Base-by-base conservation (phyloP, 2,113 vertebrate species). In the Montifringilla adamsi region DNA sequence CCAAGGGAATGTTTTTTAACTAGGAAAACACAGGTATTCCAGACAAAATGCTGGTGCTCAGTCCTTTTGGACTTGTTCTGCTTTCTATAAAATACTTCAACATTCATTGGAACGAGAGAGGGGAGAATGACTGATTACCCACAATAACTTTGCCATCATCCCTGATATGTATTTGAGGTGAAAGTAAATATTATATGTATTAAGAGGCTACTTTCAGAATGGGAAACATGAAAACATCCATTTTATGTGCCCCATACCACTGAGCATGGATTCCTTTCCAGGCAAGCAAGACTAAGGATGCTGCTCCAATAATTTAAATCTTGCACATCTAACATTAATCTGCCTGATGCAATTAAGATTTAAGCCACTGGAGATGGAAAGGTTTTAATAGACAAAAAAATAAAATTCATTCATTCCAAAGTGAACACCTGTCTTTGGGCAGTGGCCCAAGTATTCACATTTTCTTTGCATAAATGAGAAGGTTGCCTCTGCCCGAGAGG, bases 401-500 rank as follows among this genome's bases (percentile, higher is more conserved):
- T 41, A 22, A 52, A 69, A 76, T 59, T 8, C 28, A 30, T 60
- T 68, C 3, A 31, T 49, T 46, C 37, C 30, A 53, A 93, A 92
- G 68, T 22, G 24, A 81, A 75, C 4, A 15, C 33, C 10, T 0
- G 0, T 46, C 55, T 87, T 83, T 46, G 44, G 16, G 24, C 0
- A 2, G 19, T 56, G 24, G 49, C 41, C 63, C 0, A 17, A 60
- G 15, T 35, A 66, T 44, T 84, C 59, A 53, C 20, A 31, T 56
- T 91, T 58, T 62, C 80, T 84, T 67, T 60, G n/a, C 31, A 47
- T 70, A 84, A 90, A 86, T 56, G 44, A 13, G 53, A 85, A 92
- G 10, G 13, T 3, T 76, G 27, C 6, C 53, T 52, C 24, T 55
- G 20, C 33, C 33, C 0, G 0, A 69, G 41, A 44, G 3, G 9